Percentiles rank a stretch among this genome's conserved stretches.
These are phyloP conservation scores for Stegana nigrithorax DNA, from an alignment of 2,888 invertebrate species.

Conservation along the genomic window DNA sequence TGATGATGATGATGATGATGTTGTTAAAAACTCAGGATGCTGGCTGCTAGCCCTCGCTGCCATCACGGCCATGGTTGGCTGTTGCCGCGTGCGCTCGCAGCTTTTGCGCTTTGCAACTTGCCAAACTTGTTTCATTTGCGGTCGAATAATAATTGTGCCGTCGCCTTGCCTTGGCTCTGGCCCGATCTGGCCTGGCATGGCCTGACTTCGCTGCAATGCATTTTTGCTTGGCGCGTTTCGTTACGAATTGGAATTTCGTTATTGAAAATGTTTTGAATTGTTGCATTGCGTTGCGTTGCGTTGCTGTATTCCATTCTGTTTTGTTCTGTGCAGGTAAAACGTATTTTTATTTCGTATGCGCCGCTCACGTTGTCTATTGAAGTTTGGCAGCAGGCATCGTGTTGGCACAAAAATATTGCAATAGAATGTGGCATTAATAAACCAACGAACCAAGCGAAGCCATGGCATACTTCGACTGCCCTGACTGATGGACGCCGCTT, in stretches of 20 bases:
- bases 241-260: conserved; percentile 48
- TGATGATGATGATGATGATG: not conserved
- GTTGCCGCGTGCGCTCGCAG: no score
- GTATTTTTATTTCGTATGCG: not conserved
- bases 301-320: not conserved
- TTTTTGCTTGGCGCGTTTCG: conserved; percentile 16
- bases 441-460: conserved; percentile 27
- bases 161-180: not conserved
- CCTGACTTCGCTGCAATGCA: not conserved
- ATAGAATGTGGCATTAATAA: conserved; percentile 38
- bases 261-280: conserved; percentile 56
- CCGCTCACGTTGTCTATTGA: no score
- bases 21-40: not conserved
- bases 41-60: conserved; percentile 7
- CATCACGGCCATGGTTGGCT: conserved; percentile 38
- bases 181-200: not conserved
- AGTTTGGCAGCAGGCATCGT: not conserved
- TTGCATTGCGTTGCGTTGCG: conserved; percentile 19
- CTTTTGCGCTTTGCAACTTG: conserved; percentile 50
- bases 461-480: not conserved
- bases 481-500: not conserved
- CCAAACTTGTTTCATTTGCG: conserved; percentile 61
- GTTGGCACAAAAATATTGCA: not conserved
- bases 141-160: conserved; percentile 55
- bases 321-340: not conserved